These are phyloP conservation scores for Eupithecia subumbrata DNA, from an alignment of 2,888 invertebrate genomes.

Conservation along the genomic window DNA sequence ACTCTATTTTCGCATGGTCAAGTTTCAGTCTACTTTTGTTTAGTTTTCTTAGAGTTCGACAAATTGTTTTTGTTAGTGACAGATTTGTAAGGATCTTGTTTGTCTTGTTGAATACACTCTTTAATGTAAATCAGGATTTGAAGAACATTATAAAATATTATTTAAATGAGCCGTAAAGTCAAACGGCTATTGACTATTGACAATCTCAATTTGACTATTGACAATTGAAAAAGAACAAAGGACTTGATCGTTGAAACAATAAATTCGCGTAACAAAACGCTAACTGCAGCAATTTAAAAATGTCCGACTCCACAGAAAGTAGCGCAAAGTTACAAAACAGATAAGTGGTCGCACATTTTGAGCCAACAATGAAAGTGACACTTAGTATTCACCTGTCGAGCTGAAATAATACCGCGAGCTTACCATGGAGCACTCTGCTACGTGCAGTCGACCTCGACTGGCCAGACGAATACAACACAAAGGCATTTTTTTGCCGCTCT, in stretches of 20 bases:
- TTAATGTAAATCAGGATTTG: too few species aligned
- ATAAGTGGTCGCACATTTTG: constrained; percentile 50
- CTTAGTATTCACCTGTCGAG: constrained; percentile 76
- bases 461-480: constrained; percentile 72
- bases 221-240: neutral
- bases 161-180: too few species aligned
- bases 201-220: neutral
- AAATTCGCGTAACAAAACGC: constrained; percentile 13
- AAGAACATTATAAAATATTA: too few species aligned
- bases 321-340: constrained; percentile 48
- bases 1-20: too few species aligned
- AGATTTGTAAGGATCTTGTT: neutral
- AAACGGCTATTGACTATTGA: neutral
- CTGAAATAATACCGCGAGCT: constrained; percentile 69
- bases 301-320: constrained; percentile 15
- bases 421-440: constrained; percentile 55
- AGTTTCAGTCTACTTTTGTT: neutral
- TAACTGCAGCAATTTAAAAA: neutral
- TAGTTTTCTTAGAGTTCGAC: neutral
- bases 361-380: constrained; percentile 64
- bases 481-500: constrained; percentile 69
- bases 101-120: neutral
- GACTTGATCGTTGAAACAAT: neutral
- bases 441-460: constrained; percentile 66
- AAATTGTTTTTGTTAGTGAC: neutral